Evolutionary conservation across 37 sponge, comb jelly and placozoan genomes (phyloP).

Genomic region (Eunapius fragilis): DNA sequence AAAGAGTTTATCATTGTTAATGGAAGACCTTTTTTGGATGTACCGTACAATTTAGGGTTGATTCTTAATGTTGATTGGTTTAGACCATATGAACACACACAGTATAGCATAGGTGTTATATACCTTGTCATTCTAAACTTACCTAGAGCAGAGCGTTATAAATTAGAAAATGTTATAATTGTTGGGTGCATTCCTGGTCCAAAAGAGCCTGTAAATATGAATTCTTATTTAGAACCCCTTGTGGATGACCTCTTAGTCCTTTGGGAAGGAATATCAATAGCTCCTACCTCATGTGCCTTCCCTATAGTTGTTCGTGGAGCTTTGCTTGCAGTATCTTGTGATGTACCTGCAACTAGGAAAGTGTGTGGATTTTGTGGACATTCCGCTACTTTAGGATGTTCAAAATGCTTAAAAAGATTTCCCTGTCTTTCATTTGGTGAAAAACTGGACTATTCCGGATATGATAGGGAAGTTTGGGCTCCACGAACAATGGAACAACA

Average conservation of each 20-base stretch:
- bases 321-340: slow-evolving; percentile 35
- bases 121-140: slow-evolving; percentile 31
- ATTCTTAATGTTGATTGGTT: slow-evolving; percentile 48
- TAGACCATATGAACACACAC: slow-evolving; percentile 34
- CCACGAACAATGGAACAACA: slow-evolving; percentile 16
- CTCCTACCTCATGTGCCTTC: background rate
- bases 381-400: slow-evolving; percentile 27
- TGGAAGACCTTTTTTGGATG: slow-evolving; percentile 12
- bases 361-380: slow-evolving; percentile 62
- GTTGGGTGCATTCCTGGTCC: slow-evolving; percentile 38
- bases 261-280: slow-evolving; percentile 11
- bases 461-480: slow-evolving; percentile 23
- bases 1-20: slow-evolving; percentile 10
- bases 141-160: slow-evolving; percentile 21
- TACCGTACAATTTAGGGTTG: slow-evolving; percentile 8
- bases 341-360: slow-evolving; percentile 50
- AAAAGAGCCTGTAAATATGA: slow-evolving; percentile 13
- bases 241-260: slow-evolving; percentile 32
- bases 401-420: slow-evolving; percentile 28
- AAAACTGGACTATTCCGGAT: slow-evolving; percentile 30
- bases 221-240: slow-evolving; percentile 23
- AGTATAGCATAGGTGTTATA: slow-evolving; percentile 22
- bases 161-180: slow-evolving; percentile 29
- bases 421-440: slow-evolving; percentile 38
- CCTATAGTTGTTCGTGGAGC: background rate